Conservation (phyloP, 2,888 invertebrate species). For the Hemicrepidius hirtus region DNA sequence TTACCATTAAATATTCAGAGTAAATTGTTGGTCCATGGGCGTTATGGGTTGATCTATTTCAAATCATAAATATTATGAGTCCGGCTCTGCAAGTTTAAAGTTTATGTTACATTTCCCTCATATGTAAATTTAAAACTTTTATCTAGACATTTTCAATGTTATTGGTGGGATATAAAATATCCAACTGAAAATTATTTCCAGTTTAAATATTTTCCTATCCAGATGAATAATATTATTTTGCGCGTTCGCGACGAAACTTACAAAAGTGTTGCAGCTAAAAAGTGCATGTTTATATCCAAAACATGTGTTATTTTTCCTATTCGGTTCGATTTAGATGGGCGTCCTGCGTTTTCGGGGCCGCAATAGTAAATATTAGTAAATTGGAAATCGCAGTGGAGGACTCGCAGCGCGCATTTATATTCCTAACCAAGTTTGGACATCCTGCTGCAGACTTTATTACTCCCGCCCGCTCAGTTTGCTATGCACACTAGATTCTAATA, state of each 20-base stretch:
- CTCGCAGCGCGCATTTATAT: conserved; percentile 43
- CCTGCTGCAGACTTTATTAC: conserved; percentile 38
- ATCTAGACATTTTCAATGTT: not conserved
- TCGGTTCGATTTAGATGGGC: not conserved
- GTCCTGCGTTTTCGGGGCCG: not conserved
- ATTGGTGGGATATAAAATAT: not conserved
- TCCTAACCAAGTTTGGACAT: conserved; percentile 44
- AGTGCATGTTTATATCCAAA: conserved; percentile 19
- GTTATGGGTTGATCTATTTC: no score
- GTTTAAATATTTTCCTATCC: conserved; percentile 16
- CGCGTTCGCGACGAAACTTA: conserved; percentile 4
- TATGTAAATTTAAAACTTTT: not conserved
- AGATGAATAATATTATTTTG: conserved; percentile 23
- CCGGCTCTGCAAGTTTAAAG: not conserved
- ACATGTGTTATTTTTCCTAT: conserved; percentile 23
- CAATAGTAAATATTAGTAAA: conserved; percentile 41
- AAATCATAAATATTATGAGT: no score
- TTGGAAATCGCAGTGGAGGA: conserved; percentile 40
- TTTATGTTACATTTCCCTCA: not conserved
- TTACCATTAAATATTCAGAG: no score
- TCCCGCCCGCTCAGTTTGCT: conserved; percentile 26
- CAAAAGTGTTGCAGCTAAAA: conserved; percentile 11
- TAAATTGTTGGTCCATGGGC: no score
- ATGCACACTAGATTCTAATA: conserved; percentile 38
- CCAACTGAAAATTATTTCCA: conserved; percentile 15